Conservation (phyloP, 2,888 invertebrate species). For the Scaptomyza tumidula region DNA sequence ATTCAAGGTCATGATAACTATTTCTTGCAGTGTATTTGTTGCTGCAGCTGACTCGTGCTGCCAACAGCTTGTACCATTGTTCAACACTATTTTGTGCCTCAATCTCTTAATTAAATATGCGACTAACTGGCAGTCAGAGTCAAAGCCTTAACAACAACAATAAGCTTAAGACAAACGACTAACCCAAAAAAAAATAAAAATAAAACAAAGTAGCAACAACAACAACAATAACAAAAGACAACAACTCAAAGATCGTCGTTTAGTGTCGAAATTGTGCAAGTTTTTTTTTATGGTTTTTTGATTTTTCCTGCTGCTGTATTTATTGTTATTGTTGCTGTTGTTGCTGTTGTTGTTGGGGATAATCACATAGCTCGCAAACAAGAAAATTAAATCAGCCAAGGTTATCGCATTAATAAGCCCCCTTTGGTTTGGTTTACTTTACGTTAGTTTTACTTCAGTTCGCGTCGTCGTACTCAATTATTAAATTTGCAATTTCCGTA, state of each 20-base stretch:
- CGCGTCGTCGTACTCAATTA: slow-evolving; percentile 74
- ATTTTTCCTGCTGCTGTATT: slow-evolving; percentile 32
- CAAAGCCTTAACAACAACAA: slow-evolving; percentile 18
- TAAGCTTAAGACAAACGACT: slow-evolving; percentile 10
- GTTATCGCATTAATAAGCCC: slow-evolving; percentile 80
- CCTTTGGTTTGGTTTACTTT: slow-evolving; percentile 56
- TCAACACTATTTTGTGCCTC: slow-evolving; percentile 75
- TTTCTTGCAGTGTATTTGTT: slow-evolving; percentile 56
- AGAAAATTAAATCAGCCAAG: slow-evolving; percentile 79
- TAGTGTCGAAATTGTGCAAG: slow-evolving; percentile 81
- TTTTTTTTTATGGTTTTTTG: slow-evolving; percentile 30
- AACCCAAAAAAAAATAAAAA: slow-evolving; percentile 25
- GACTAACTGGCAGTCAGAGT: slow-evolving; percentile 62
- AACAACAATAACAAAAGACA: slow-evolving; percentile 35
- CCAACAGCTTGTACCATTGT: slow-evolving; percentile 71
- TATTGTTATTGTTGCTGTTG: slow-evolving; percentile 41
- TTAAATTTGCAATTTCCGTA: slow-evolving; percentile 84
- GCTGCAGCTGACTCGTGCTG: slow-evolving; percentile 64
- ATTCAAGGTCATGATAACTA: background rate
- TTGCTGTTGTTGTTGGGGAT: slow-evolving; percentile 35
- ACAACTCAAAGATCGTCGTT: slow-evolving; percentile 62
- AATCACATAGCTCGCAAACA: slow-evolving; percentile 68
- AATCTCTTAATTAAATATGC: slow-evolving; percentile 83
- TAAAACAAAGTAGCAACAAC: slow-evolving; percentile 27
- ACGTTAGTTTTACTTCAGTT: slow-evolving; percentile 23